phyloP scores from a whole-genome alignment of 2,113 vertebrate species.

The Coracopsis vasa region DNA sequence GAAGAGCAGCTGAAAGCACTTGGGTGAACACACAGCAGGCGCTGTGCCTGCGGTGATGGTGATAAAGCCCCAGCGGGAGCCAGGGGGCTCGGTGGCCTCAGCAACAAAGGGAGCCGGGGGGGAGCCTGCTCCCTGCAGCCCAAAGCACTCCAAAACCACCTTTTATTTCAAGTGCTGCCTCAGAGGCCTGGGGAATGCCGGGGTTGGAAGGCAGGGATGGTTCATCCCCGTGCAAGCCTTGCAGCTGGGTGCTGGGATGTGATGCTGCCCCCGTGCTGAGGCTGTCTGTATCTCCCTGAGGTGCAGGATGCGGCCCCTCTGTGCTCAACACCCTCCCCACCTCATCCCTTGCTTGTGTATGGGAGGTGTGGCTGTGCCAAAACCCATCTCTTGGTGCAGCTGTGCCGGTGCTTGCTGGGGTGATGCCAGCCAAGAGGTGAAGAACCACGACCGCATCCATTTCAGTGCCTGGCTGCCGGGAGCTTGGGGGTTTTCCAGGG shows the following conservation, averaged over 20 bases:
- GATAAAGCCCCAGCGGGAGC: slow-evolving; percentile 58
- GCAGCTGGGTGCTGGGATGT: not conserved
- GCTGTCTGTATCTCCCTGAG: not conserved
- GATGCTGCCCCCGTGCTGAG: too few relatives aligned
- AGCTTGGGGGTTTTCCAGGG: not conserved
- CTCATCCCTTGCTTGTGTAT: not conserved
- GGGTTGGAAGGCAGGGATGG: not conserved
- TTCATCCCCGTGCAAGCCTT: not conserved
- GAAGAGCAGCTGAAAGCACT: not conserved
- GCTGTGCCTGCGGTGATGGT: not conserved
- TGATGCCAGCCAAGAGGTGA: not conserved
- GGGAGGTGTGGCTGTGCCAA: not conserved
- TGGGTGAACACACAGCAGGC: not conserved
- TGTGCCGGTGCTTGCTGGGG: not conserved
- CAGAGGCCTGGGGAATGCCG: not conserved
- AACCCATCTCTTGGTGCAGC: not conserved
- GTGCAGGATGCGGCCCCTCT: not conserved
- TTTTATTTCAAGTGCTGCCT: not conserved
- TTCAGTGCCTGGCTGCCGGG: not conserved
- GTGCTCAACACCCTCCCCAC: not conserved
- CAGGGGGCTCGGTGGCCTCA: not conserved
- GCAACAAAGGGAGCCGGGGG: not conserved
- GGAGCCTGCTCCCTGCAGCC: not conserved
- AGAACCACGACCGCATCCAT: not conserved
- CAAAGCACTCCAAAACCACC: not conserved